Evolutionary conservation across 2,888 invertebrate species (phyloP), one percentile per base, ranked within the genome.

Genomic region (Tetheella fluctuosa): DNA sequence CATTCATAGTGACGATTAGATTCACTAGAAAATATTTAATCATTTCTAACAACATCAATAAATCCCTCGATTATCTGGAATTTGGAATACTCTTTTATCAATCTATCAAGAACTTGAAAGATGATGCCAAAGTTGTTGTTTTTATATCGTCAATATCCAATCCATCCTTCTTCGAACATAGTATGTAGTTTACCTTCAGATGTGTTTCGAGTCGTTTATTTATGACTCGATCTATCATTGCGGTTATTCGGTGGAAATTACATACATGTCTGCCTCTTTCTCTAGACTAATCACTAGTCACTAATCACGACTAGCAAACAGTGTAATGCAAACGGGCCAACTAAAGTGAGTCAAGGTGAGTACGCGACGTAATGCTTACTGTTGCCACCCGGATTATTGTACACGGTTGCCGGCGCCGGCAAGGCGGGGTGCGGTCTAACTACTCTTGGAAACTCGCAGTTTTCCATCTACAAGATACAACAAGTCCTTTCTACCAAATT

Each of bases 341-440:
- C 85, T 80, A 81, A 91, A 89, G 85, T 91, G 88, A 91, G 91
- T 91, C 91, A 92, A 92, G 91, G 91, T 90, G 88, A 90, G 80
- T 80, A 70, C 71, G 70, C 81, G 78, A 83, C 89, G 88, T 89
- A 86, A 86, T 72, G 74, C 77, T 69, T 68, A 69, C 80, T 83
- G 91, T 92, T 93, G 86, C 91, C 78, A 91, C 87, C 90, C 91
- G 91, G 91, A 88, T 84, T 83, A 78, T 79, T 71, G 77, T 69
- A 67, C 76, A 73, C 72, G 79, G 73, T 64, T 65, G 74, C 62
- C 69, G 84, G 83, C 83, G 85, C 84, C 85, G 77, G 57, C 76
- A 71, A 69, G 84, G 76, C 85, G 86, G 74, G 83, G 78, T 81
- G 82, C 79, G 83, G 79, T 84, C 78, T 81, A 76, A 76, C 76